phyloP scores from a whole-genome alignment of 1,140 invertebrate genomes.

The Cardiocondyla obscurior region DNA sequence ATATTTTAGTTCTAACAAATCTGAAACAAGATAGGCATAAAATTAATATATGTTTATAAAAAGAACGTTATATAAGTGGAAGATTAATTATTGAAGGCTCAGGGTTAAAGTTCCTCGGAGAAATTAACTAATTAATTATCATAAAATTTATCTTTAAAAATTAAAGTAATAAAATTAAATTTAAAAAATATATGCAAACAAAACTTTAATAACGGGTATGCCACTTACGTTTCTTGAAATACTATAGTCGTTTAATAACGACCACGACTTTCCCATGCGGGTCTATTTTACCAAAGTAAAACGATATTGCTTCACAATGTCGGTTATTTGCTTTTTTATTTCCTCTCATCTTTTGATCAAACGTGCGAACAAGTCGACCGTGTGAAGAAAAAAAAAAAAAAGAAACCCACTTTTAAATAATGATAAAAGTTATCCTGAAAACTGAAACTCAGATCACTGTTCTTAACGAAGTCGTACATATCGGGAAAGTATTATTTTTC shows the following conservation, averaged over 20 bases:
- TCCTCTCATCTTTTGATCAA: neutral
- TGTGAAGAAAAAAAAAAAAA: neutral
- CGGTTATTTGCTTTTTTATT: constrained; percentile 20
- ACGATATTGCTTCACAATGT: constrained; percentile 61
- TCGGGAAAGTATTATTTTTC: neutral
- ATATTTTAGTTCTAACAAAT: neutral
- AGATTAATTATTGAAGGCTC: no score
- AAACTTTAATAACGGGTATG: constrained; percentile 19
- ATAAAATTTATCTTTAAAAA: neutral
- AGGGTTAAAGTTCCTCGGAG: no score
- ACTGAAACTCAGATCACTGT: neutral
- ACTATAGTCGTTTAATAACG: constrained; percentile 56
- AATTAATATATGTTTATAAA: neutral
- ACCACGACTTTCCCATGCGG: constrained; percentile 76
- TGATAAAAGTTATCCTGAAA: neutral
- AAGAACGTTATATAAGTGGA: no score
- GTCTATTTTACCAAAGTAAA: constrained; percentile 69
- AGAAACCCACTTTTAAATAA: neutral
- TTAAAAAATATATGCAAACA: no score
- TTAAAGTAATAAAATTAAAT: neutral
- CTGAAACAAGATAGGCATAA: constrained; percentile 29
- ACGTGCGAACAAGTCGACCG: neutral
- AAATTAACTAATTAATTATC: neutral
- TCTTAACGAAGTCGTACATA: neutral
- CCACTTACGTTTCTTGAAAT: constrained; percentile 53